A percentile compares a stretch with the other conserved stretches of the same genome.
These are phyloP conservation scores for Alcedo atthis DNA, from an alignment of 2,797 vertebrate species.

Conservation along the genomic window DNA sequence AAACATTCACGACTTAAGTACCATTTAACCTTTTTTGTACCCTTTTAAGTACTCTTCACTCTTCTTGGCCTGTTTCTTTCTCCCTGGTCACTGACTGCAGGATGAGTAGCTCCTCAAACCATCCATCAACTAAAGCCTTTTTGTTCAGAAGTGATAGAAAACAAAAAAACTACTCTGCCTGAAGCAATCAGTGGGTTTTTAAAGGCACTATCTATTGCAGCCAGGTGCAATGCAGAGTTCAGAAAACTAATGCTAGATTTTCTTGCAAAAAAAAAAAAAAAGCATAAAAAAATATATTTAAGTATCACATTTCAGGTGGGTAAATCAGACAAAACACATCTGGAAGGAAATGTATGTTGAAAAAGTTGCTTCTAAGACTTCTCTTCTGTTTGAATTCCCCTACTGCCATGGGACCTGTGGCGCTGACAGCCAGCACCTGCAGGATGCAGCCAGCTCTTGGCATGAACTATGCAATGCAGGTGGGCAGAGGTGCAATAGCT, in stretches of 20 bases:
- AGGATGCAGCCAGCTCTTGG: not conserved
- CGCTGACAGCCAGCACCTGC: not conserved
- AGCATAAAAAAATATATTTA: not conserved
- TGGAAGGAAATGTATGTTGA: not conserved
- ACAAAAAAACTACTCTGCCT: not conserved
- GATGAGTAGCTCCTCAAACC: conserved; percentile 13
- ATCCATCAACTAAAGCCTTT: not conserved
- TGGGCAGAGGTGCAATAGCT: not conserved
- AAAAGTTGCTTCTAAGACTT: not conserved
- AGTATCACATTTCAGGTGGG: not conserved
- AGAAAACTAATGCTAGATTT: not conserved
- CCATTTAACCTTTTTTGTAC: conserved; percentile 7
- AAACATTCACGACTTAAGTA: conserved; percentile 60
- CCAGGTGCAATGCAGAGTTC: not conserved
- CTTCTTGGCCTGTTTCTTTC: not conserved
- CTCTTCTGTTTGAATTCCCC: not conserved
- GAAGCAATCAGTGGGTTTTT: not conserved
- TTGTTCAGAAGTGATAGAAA: not conserved
- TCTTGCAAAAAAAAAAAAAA: not conserved
- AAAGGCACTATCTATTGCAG: conserved; percentile 44
- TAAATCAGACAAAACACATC: not conserved
- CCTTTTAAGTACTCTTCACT: not conserved
- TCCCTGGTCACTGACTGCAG: not conserved
- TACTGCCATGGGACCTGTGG: not conserved
- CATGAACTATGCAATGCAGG: not conserved